phyloP scores from a whole-genome alignment of 1,140 invertebrate species.

The Antheraea mylitta region DNA sequence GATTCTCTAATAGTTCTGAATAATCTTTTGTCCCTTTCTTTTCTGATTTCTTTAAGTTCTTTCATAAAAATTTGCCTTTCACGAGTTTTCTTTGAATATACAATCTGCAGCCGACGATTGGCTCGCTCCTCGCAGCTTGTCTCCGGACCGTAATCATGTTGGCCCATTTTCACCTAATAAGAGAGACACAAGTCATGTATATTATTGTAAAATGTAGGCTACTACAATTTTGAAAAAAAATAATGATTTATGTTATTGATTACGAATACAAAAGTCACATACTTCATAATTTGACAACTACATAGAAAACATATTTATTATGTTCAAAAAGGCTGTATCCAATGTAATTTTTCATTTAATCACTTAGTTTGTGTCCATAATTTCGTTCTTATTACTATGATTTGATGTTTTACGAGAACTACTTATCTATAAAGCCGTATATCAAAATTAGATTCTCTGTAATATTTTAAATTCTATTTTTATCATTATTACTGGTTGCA shows the following conservation, averaged over 20 bases:
- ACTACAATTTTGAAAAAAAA: conserved; percentile 57
- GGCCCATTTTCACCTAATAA: conserved; percentile 18
- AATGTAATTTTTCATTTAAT: neutral
- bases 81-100: conserved; percentile 48
- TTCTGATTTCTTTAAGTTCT: conserved; percentile 54
- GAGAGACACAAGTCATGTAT: neutral
- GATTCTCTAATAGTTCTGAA: conserved; percentile 36
- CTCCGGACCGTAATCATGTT: conserved; percentile 38
- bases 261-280: neutral
- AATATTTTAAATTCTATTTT: neutral
- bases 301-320: neutral
- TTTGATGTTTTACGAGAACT: no score
- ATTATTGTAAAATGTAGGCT: neutral
- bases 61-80: conserved; percentile 60
- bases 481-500: no score
- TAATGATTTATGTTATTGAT: neutral
- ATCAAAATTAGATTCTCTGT: neutral
- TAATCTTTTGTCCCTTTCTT: conserved; percentile 33
- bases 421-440: no score
- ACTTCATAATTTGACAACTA: neutral
- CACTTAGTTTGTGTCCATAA: neutral
- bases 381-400: no score
- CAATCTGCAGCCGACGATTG: conserved; percentile 40
- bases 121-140: conserved; percentile 37
- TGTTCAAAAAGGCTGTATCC: neutral